phyloP scores from a whole-genome alignment of 2,797 vertebrate genomes.

The Podarcis lilfordi region DNA sequence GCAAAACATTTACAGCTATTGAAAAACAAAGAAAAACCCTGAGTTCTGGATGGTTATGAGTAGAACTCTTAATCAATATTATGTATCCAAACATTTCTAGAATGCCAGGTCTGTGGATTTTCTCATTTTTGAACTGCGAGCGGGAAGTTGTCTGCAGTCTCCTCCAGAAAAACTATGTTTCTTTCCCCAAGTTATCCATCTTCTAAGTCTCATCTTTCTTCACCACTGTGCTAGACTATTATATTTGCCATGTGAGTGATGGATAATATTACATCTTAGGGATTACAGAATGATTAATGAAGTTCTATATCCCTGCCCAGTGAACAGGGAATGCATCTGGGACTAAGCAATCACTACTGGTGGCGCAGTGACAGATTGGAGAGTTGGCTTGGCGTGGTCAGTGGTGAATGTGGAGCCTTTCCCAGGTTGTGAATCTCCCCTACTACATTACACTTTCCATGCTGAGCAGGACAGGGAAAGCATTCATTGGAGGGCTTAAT shows the following conservation, averaged over 20 bases:
- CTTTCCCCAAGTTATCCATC: constrained; percentile 10
- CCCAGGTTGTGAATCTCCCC: neutral
- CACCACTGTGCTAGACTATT: constrained; percentile 2
- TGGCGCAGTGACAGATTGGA: constrained; percentile 31
- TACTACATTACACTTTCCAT: neutral
- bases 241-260: constrained; percentile 21
- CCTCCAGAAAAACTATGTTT: constrained; percentile 41
- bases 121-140: constrained; percentile 39
- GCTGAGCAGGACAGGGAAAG: neutral
- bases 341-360: constrained; percentile 29
- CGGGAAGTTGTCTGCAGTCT: neutral
- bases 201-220: constrained; percentile 24
- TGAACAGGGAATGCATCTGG: constrained; percentile 10
- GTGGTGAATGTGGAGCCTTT: neutral
- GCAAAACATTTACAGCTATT: constrained; percentile 17
- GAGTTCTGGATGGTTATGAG: constrained; percentile 27
- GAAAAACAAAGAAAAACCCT: neutral
- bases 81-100: constrained; percentile 42
- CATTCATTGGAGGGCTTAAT: neutral
- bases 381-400: neutral
- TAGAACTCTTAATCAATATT: rapidly evolving
- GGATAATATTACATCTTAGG: constrained; percentile 21
- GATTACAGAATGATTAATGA: constrained; percentile 38
- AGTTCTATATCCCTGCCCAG: constrained; percentile 19
- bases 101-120: constrained; percentile 25